Conservation (phyloP, 2,888 invertebrate genomes). For the Perdita meconis region DNA sequence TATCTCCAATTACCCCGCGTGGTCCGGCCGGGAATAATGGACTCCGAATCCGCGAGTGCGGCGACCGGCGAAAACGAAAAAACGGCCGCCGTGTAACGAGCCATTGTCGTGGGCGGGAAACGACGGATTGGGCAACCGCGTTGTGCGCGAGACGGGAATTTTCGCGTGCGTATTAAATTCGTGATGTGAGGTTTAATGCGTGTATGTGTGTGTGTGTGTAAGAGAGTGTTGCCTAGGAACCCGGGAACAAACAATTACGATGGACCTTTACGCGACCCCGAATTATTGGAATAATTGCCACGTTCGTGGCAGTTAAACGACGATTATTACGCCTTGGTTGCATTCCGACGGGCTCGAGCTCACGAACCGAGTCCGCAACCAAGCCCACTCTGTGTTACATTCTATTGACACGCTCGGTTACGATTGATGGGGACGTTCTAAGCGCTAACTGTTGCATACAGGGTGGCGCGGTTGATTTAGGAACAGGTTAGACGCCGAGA, state of each 20-base stretch:
- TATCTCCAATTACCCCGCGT: slow-evolving; percentile 49
- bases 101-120: slow-evolving; percentile 55
- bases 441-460: background rate
- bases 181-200: slow-evolving; percentile 29
- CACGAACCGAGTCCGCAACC: slow-evolving; percentile 34
- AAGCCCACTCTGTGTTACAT: slow-evolving; percentile 51
- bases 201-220: background rate
- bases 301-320: slow-evolving; percentile 48
- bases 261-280: slow-evolving; percentile 51
- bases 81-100: slow-evolving; percentile 53
- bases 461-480: slow-evolving; percentile 5
- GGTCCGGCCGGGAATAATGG: slow-evolving; percentile 47
- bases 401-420: slow-evolving; percentile 59
- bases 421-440: slow-evolving; percentile 28
- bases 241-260: slow-evolving; percentile 57
- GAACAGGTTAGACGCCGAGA: background rate
- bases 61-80: no score
- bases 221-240: slow-evolving; percentile 1
- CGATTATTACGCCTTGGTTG: slow-evolving; percentile 54
- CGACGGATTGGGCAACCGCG: slow-evolving; percentile 35
- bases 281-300: slow-evolving; percentile 59
- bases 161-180: slow-evolving; percentile 36
- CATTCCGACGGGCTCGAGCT: slow-evolving; percentile 57
- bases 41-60: slow-evolving; percentile 5
- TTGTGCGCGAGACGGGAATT: slow-evolving; percentile 26